Evolutionary conservation across 2,888 invertebrate species (phyloP).

Genomic region (Ectemnius lituratus): DNA sequence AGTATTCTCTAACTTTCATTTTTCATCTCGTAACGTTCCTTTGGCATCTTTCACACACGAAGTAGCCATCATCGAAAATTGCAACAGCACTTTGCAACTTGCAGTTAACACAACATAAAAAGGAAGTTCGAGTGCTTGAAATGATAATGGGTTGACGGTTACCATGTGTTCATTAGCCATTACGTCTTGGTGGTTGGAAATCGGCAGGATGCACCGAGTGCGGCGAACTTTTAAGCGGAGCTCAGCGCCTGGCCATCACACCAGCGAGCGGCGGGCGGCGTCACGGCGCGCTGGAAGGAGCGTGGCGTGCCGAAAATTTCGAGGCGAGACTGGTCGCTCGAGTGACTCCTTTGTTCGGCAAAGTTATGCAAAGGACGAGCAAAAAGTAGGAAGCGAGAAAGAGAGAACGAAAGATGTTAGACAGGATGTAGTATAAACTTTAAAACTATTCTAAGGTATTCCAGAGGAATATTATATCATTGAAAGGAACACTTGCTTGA

Average conservation of each 20-base stretch:
- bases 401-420: conserved; percentile 10
- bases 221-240: not conserved
- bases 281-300: conserved; percentile 45
- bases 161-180: too few species aligned
- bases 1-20: not conserved
- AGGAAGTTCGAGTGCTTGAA: too few species aligned
- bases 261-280: conserved; percentile 15
- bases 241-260: conserved; percentile 16
- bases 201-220: not conserved
- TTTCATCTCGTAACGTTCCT: not conserved
- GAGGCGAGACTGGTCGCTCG: conserved; percentile 47
- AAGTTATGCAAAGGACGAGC: conserved; percentile 47
- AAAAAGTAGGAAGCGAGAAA: conserved; percentile 18
- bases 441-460: too few species aligned
- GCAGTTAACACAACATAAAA: too few species aligned
- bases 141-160: too few species aligned
- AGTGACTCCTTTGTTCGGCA: conserved; percentile 58
- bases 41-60: not conserved
- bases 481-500: too few species aligned
- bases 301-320: conserved; percentile 46
- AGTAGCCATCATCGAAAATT: too few species aligned
- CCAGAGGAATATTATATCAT: too few species aligned
- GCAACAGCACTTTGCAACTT: too few species aligned
- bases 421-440: too few species aligned
- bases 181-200: not conserved